Conservation (phyloP, 2,113 vertebrate genomes). For the Polyodon spathula region DNA sequence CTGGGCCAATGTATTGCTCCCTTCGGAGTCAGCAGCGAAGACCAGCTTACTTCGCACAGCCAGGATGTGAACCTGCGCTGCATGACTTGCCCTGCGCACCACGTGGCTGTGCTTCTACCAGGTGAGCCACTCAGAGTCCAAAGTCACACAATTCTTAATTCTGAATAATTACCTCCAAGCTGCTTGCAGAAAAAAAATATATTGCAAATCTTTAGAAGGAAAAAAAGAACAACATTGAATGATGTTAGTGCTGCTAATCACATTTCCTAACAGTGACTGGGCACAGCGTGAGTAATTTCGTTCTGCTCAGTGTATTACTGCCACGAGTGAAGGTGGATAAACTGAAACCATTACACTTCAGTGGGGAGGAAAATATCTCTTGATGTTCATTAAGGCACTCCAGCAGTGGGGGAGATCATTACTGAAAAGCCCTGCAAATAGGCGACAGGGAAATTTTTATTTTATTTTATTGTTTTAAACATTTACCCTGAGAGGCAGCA, state of each 20-base stretch:
- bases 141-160: no score
- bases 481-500: not conserved
- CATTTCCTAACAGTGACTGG: conserved; percentile 19
- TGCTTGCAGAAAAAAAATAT: no score
- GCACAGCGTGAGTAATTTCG: conserved; percentile 25
- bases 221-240: conserved; percentile 21
- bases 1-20: no score
- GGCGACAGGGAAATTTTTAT: not conserved
- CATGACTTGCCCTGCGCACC: no score
- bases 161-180: no score
- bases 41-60: no score
- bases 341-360: conserved; percentile 28
- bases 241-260: conserved; percentile 11
- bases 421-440: conserved; percentile 1
- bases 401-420: not conserved
- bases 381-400: conserved; percentile 13
- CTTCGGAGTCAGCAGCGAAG: no score
- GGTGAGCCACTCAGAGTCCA: no score
- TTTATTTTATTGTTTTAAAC: not conserved
- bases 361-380: not conserved
- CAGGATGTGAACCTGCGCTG: no score
- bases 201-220: no score
- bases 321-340: conserved; percentile 24
- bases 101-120: no score
- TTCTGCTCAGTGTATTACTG: conserved; percentile 13